These are phyloP conservation scores for Nyctibius bracteatus DNA, from an alignment of 2,113 vertebrate genomes.

Conservation along the genomic window DNA sequence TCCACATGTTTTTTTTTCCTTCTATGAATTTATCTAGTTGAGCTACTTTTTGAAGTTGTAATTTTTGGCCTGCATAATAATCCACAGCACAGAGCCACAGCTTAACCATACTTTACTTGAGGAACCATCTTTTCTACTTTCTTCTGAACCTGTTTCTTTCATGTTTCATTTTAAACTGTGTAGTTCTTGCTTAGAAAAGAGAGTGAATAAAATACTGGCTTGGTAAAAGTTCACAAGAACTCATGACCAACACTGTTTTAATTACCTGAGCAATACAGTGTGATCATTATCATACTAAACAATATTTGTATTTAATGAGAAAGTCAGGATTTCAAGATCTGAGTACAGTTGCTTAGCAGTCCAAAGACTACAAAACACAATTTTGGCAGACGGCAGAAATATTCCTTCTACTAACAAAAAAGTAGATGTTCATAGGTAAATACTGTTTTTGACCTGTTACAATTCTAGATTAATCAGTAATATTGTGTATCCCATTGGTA, in stretches of 20 bases:
- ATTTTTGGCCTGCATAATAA: background rate
- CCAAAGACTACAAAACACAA: background rate
- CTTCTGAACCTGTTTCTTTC: background rate
- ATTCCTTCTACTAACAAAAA: background rate
- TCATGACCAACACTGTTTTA: background rate
- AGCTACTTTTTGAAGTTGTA: background rate
- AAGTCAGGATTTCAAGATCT: background rate
- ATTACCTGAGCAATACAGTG: background rate
- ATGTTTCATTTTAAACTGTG: background rate
- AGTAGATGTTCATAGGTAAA: background rate
- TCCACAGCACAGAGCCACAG: background rate
- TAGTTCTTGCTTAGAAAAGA: background rate
- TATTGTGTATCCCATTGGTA: background rate
- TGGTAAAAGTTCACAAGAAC: background rate
- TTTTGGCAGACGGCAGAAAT: background rate
- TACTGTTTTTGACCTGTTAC: accelerated
- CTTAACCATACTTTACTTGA: background rate
- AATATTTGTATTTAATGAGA: background rate
- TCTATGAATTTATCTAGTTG: background rate
- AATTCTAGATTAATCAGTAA: background rate
- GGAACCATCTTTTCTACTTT: background rate
- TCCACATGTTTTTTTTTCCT: background rate
- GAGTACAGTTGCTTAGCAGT: background rate
- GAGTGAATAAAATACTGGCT: background rate
- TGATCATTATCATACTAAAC: background rate